Evolutionary conservation across 2,888 invertebrate species (phyloP).

Genomic region (Brassicogethes aeneus): DNA sequence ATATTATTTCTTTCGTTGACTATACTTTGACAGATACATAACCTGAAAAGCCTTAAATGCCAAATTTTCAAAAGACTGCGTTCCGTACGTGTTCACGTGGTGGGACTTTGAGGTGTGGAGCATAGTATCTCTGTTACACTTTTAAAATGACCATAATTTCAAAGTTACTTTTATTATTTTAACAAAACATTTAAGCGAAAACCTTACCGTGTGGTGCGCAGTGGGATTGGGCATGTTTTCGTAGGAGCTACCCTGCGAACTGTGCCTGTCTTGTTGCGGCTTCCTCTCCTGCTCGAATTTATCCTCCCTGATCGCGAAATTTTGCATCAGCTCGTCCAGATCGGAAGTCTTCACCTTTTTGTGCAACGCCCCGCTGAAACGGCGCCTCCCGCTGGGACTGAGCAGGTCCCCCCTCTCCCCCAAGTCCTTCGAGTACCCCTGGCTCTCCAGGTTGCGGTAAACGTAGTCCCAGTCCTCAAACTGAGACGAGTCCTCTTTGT

Average conservation of each 20-base stretch:
- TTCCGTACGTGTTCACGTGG: too few species aligned
- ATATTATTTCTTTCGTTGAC: too few species aligned
- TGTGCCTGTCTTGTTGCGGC: constrained; percentile 22
- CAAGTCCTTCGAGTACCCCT: constrained; percentile 58
- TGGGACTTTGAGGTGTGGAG: too few species aligned
- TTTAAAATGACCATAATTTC: too few species aligned
- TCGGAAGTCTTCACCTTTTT: constrained; percentile 47
- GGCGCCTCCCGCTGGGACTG: constrained; percentile 40
- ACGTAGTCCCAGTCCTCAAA: constrained; percentile 76
- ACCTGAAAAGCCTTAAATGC: too few species aligned
- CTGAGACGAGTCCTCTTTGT: constrained; percentile 18
- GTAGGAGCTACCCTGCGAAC: constrained; percentile 31
- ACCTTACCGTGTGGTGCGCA: constrained; percentile 8
- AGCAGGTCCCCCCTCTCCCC: constrained; percentile 58
- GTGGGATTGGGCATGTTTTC: constrained; percentile 30
- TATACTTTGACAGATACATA: too few species aligned
- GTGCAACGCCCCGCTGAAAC: constrained; percentile 36
- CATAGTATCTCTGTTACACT: too few species aligned
- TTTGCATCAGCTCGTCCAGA: constrained; percentile 49
- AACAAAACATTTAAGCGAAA: too few species aligned
- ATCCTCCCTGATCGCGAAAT: constrained; percentile 43
- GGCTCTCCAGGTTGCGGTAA: constrained; percentile 64
- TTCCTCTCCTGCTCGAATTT: constrained; percentile 34
- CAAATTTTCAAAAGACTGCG: too few species aligned
- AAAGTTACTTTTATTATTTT: too few species aligned